Base-by-base conservation (phyloP, 2,113 vertebrate genomes). In the Atherinomorus stipes region DNA sequence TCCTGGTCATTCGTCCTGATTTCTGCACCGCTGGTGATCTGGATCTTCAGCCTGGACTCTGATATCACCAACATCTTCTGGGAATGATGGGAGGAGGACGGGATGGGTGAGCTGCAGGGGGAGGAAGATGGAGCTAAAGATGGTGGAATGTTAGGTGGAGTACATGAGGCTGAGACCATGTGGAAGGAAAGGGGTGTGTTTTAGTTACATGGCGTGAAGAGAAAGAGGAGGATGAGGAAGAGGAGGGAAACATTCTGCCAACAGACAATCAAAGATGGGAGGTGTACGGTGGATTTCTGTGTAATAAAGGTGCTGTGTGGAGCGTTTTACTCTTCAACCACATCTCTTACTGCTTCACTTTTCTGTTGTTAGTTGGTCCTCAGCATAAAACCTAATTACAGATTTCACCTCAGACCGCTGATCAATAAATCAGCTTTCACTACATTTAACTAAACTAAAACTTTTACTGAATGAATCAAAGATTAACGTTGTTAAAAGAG, bases 21-120 rank as follows among this genome's bases (percentile, higher is more conserved):
- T 38, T 88, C 89, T 1, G 84, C 86, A 0, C 94, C 94, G 0
- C 64, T 94, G 1, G 71, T 95, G 65, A 42, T 93, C 65, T 94
- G 94, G 94, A 93, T 95, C 83, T 95, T 93, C 85, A 95, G 94
- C 74, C 90, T 94, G 88, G 94, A 95, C 91, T 94, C 94, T 61
- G 93, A 95, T 87, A 94, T 95, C 80, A 94, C 93, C 76, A 95
- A 94, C 76, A 94, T 94, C 72, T 94, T 95, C 86, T 95, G 93
- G 93, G 92, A 93, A 75, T 94, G 83, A 89, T 11, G 9, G 21
- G 7, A 60, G 42, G 16, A 37, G 6, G 22, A 18, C 25, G 37
- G 44, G 28, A 38, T 12, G 22, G 64, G 28, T 26, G 51, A 59
- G 54, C 58, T 40, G 65, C 13, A 52, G 31, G 25, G 10, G 45